These are phyloP conservation scores for Philantomba maxwellii DNA, from an alignment of 2,113 vertebrate genomes.

Conservation along the genomic window DNA sequence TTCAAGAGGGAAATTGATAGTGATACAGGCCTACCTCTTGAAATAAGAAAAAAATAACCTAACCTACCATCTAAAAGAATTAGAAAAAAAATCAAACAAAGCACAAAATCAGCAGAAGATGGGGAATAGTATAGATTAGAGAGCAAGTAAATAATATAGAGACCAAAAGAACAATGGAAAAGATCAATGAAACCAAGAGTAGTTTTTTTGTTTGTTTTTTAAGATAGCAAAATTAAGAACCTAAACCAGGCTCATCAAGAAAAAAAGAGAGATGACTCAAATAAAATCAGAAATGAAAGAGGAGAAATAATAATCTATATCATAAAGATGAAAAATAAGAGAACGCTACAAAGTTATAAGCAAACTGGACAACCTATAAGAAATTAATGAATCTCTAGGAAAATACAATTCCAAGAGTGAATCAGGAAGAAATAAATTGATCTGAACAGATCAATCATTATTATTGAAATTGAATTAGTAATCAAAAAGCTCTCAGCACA, in stretches of 20 bases:
- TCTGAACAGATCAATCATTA: background rate
- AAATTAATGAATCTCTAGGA: background rate
- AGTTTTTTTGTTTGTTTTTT: background rate
- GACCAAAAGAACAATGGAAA: background rate
- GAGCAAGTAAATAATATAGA: background rate
- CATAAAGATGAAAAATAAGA: background rate
- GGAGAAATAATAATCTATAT: background rate
- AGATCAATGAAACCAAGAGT: background rate
- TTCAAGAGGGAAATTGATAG: background rate
- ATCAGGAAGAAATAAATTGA: background rate
- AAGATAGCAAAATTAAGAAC: background rate
- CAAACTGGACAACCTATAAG: background rate
- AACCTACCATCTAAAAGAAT: background rate
- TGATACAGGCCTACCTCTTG: background rate
- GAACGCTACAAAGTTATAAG: background rate
- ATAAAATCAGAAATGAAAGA: background rate
- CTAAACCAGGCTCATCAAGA: background rate
- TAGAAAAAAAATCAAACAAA: background rate
- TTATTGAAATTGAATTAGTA: background rate
- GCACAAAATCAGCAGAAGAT: background rate
- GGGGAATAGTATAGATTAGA: background rate
- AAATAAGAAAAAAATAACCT: background rate
- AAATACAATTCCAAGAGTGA: background rate
- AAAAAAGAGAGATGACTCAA: background rate
- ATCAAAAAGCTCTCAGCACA: background rate